Evolutionary conservation across 2,113 vertebrate genomes (phyloP), one percentile per base, ranked within the genome.

Genomic region (Haliaeetus leucogaster): DNA sequence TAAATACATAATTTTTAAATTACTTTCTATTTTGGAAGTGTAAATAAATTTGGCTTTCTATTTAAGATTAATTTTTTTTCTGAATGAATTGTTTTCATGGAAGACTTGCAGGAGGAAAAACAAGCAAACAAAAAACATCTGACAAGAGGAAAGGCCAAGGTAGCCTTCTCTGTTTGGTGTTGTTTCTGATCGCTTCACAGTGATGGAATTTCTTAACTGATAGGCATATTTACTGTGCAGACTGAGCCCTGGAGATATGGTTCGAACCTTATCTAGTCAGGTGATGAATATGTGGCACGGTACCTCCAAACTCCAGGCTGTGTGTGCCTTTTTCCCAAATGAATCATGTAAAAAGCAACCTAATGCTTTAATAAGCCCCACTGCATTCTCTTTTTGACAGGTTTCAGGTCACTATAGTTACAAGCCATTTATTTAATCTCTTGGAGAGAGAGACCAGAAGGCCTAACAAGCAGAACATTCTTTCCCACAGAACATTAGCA

Each of bases 111-210:
- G 16, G 3, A 32, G 8, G 11, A 8, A 47, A 73, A 68, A 2
- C 12, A 4, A 70, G 13, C 17, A 67, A 50, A 47, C 11, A 21
- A 67, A 40, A 59, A 26, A 8, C 2, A 7, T 9, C n/a, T 15
- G 15, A 15, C 3, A 58, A 43, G 9, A 72, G 17, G 16, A 79
- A 85, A 59, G 5, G 32, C 45, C 14, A 53, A 62, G 76, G 8
- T 22, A 72, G 0, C 4, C 4, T 21, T 21, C 18, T 81, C 16
- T 65, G 0, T 36, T 48, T 53, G 15, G 3, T 52, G 20, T 2
- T 76, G 23, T 47, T 90, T 67, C 58, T 68, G 34, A 59, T 50
- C 22, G 18, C 12, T 67, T 71, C 32, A 65, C 11, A 58, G 6
- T 34, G 27, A 40, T 48, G 7, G 50, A 73, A 70, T 7, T 47